Evolutionary conservation across 2,797 vertebrate genomes (phyloP).

Genomic region (Gallirallus australis): DNA sequence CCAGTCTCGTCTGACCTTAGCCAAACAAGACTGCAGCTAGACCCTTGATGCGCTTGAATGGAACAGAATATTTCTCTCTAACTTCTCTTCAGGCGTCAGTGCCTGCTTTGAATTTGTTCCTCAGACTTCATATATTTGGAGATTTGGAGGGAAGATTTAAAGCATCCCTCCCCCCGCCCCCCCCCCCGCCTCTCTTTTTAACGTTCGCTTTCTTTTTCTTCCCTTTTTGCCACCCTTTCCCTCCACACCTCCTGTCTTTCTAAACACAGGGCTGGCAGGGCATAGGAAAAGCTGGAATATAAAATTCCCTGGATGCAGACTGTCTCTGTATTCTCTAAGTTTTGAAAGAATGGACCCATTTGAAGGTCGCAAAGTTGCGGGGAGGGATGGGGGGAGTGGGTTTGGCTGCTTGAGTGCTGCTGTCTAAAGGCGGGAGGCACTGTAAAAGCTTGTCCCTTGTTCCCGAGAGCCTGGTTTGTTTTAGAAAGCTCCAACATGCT

Average conservation of each 20-base stretch:
- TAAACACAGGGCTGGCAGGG: not conserved
- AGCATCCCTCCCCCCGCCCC: not conserved
- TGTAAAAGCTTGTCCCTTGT: not conserved
- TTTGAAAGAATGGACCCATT: not conserved
- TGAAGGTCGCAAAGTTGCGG: not conserved
- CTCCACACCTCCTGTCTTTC: not conserved
- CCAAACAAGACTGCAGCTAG: conserved; percentile 94
- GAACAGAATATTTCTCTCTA: conserved; percentile 89
- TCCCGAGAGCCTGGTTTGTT: not conserved
- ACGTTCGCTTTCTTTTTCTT: conserved; percentile 42
- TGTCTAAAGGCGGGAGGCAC: not conserved
- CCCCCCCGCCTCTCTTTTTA: not conserved
- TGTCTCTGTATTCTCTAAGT: not conserved
- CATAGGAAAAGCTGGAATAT: not conserved
- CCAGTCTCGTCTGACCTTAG: conserved; percentile 96
- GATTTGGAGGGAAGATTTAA: conserved; percentile 80
- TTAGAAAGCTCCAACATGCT: not conserved
- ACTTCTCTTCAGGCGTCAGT: conserved; percentile 84
- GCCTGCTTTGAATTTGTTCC: conserved; percentile 89
- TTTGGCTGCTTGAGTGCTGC: not conserved
- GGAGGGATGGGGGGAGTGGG: not conserved
- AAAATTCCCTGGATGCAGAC: not conserved
- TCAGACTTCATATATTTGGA: conserved; percentile 78
- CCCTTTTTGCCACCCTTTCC: not conserved
- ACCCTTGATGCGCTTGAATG: conserved; percentile 92